Percentiles rank a stretch among this genome's conserved stretches.
These are phyloP conservation scores for Zhuqinia jingwanae DNA, from an alignment of 2,888 invertebrate species.

Conservation along the genomic window DNA sequence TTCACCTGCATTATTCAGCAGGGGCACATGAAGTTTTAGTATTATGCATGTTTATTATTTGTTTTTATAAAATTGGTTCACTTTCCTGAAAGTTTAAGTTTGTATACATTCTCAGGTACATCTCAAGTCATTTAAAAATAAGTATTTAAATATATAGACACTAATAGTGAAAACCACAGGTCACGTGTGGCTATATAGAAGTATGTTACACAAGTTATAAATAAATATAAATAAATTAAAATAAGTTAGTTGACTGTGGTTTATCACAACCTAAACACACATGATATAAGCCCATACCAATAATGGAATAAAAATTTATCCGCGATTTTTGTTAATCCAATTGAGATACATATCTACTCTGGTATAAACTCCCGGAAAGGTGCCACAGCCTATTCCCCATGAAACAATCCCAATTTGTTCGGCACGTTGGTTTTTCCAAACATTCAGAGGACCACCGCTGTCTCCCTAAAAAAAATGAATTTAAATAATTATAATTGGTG, in stretches of 20 bases:
- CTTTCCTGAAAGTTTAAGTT: too few species aligned
- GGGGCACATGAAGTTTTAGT: too few species aligned
- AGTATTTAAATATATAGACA: too few species aligned
- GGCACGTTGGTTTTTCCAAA: conserved; percentile 21
- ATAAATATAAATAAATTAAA: background rate
- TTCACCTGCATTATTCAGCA: too few species aligned
- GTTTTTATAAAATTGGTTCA: too few species aligned
- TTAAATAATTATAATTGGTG: too few species aligned
- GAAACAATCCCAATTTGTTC: conserved; percentile 61
- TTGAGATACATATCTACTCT: conserved; percentile 90
- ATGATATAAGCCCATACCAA: background rate
- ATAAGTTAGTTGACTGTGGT: too few species aligned
- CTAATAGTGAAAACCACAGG: too few species aligned
- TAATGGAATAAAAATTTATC: conserved; percentile 24
- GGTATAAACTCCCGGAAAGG: conserved; percentile 94
- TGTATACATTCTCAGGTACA: too few species aligned
- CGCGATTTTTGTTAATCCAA: conserved; percentile 90
- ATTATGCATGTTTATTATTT: too few species aligned
- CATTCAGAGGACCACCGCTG: conserved; percentile 47
- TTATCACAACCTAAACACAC: background rate
- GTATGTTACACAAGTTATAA: background rate
- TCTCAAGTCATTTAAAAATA: too few species aligned
- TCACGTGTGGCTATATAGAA: too few species aligned
- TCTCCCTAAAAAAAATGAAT: conserved; percentile 82
- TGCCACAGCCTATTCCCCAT: conserved; percentile 83